These are phyloP conservation scores for Gandaritis pyraliata DNA, from an alignment of 2,888 invertebrate genomes.

Conservation along the genomic window DNA sequence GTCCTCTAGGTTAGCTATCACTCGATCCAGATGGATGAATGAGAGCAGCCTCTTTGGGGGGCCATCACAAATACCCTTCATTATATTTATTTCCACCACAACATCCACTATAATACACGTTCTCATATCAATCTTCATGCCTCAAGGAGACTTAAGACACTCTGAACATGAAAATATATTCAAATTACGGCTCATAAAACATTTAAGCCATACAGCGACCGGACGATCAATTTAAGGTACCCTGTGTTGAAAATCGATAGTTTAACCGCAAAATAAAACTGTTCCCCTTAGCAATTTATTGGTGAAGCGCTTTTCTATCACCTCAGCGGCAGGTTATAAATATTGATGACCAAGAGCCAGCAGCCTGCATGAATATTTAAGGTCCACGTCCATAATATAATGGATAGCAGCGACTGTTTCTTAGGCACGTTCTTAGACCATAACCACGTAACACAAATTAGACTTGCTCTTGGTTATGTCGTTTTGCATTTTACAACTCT, in stretches of 20 bases:
- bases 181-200: constrained; percentile 10
- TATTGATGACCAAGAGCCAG: constrained; percentile 66
- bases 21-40: too few species aligned
- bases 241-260: constrained; percentile 36
- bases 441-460: constrained; percentile 45
- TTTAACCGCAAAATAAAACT: constrained; percentile 41
- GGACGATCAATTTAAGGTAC: constrained; percentile 33
- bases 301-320: constrained; percentile 63
- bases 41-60: too few species aligned
- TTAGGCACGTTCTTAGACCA: constrained; percentile 47
- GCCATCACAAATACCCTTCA: too few species aligned
- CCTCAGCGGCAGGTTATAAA: constrained; percentile 62
- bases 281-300: constrained; percentile 50
- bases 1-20: too few species aligned
- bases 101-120: too few species aligned
- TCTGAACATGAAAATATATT: too few species aligned
- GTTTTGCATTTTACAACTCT: constrained; percentile 37
- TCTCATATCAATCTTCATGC: too few species aligned
- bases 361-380: constrained; percentile 70
- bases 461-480: constrained; percentile 22
- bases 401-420: constrained; percentile 56
- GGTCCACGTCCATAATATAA: constrained; percentile 59
- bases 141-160: background rate
- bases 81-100: too few species aligned
- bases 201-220: constrained; percentile 21